phyloP scores from a whole-genome alignment of 2,113 vertebrate genomes.

The Bufo bufo region DNA sequence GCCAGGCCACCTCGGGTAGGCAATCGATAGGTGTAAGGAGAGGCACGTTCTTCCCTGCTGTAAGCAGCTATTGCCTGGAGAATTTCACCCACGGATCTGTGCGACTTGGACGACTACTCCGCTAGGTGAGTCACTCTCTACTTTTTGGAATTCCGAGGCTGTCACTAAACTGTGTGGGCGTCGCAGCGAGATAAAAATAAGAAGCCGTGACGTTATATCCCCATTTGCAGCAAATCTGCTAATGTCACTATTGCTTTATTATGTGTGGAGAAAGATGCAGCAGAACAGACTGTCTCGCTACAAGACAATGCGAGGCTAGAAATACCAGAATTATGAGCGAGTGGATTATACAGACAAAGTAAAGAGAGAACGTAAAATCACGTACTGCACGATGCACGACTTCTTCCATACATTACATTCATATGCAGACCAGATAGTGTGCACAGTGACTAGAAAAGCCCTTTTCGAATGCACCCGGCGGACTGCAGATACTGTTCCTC shows the following conservation, averaged over 20 bases:
- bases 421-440: too few relatives aligned
- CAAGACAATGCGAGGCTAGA: background rate
- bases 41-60: background rate
- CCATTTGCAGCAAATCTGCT: background rate
- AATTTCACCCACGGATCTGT: background rate
- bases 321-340: background rate
- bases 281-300: constrained; percentile 6
- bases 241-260: background rate
- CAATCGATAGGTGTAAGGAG: background rate
- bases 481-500: too few relatives aligned
- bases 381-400: too few relatives aligned
- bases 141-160: background rate
- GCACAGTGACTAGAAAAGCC: too few relatives aligned
- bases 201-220: background rate
- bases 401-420: too few relatives aligned
- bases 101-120: too few relatives aligned
- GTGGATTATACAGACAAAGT: background rate
- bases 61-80: background rate
- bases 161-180: constrained; percentile 13
- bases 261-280: background rate
- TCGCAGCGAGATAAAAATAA: background rate
- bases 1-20: background rate
- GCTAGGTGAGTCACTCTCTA: background rate
- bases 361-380: background rate
- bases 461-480: too few relatives aligned